Conservation (phyloP, 2,888 invertebrate species). For the Drosophila siamana region DNA sequence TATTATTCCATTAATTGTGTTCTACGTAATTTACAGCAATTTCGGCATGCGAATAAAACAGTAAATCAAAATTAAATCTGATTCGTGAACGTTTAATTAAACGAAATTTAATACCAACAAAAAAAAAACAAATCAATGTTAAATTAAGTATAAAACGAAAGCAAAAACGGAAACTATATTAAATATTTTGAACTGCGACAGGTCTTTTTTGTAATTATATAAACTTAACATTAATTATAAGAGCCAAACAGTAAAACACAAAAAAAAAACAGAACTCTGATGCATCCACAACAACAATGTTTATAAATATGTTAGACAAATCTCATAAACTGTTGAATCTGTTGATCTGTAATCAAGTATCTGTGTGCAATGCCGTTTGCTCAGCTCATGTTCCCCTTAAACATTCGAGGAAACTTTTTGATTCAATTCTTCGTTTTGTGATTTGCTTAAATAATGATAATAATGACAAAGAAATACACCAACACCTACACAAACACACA, state of each 20-base stretch:
- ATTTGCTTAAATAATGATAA: conserved; percentile 23
- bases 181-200: conserved; percentile 47
- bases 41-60: conserved; percentile 52
- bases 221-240: conserved; percentile 62
- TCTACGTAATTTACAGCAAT: conserved; percentile 46
- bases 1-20: conserved; percentile 65
- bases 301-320: conserved; percentile 35
- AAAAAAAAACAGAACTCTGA: conserved; percentile 20
- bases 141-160: conserved; percentile 31
- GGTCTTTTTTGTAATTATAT: conserved; percentile 72
- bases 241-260: conserved; percentile 32
- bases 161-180: conserved; percentile 12
- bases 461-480: conserved; percentile 13
- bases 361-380: conserved; percentile 37
- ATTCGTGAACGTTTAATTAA: conserved; percentile 29
- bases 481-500: conserved; percentile 26
- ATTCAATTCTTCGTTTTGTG: conserved; percentile 34
- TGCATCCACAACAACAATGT: conserved; percentile 36
- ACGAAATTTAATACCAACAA: background rate
- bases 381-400: conserved; percentile 17
- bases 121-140: conserved; percentile 4
- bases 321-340: conserved; percentile 34
- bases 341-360: conserved; percentile 21
- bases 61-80: conserved; percentile 48
- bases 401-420: conserved; percentile 6